Conservation (phyloP, 2,797 vertebrate genomes). For the Pteronotus mesoamericanus region DNA sequence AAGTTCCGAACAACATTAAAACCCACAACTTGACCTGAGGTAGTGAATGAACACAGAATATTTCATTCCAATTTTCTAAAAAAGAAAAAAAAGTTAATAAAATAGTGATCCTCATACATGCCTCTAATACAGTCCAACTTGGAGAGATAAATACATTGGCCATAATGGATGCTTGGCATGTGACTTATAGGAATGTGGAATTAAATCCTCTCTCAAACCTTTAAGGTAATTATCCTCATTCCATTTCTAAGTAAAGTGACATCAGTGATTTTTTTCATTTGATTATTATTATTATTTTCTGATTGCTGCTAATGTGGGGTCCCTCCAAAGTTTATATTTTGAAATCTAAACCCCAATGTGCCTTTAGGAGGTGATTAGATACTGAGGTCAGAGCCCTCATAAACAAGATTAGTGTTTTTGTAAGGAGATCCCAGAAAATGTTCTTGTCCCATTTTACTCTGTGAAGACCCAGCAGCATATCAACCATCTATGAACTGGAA, state of each 20-base stretch:
- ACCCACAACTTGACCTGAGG: background rate
- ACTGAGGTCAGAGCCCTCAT: background rate
- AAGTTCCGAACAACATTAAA: background rate
- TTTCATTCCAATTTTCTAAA: background rate
- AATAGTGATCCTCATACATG: background rate
- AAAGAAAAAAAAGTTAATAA: background rate
- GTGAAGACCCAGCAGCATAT: background rate
- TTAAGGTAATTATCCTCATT: background rate
- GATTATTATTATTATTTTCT: background rate
- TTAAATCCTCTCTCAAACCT: background rate
- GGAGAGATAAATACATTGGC: background rate
- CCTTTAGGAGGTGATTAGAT: background rate
- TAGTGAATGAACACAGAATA: background rate
- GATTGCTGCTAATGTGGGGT: background rate
- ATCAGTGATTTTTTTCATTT: background rate
- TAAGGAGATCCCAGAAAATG: background rate
- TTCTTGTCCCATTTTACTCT: background rate
- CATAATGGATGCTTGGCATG: background rate
- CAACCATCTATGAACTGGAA: background rate
- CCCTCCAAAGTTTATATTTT: background rate
- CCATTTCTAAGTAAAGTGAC: background rate
- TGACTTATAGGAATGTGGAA: background rate
- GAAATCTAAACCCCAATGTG: background rate
- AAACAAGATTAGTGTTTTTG: background rate
- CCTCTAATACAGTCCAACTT: background rate